Percentiles rank a stretch among this genome's conserved stretches.
Conservation (phyloP, 2,797 vertebrate species). For the Ptychobarbus kaznakovi region DNA sequence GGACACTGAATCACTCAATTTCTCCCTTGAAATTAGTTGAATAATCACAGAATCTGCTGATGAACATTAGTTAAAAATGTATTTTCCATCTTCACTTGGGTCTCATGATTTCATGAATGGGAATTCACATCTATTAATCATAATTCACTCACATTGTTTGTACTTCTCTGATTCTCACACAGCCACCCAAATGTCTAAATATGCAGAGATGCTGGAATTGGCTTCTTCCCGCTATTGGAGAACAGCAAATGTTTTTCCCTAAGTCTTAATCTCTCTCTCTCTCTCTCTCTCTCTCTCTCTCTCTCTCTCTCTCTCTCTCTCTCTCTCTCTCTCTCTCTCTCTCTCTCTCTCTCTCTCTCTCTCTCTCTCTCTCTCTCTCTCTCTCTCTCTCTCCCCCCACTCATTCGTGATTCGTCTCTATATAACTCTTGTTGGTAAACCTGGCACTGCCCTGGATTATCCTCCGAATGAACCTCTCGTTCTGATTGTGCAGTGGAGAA, state of each 20-base stretch:
- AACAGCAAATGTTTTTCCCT: slow-evolving; percentile 16
- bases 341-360: slow-evolving; percentile 11
- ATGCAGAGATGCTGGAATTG: slow-evolving; percentile 69
- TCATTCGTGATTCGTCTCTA: slow-evolving; percentile 7
- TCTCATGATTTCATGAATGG: background rate
- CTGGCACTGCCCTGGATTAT: slow-evolving; percentile 73
- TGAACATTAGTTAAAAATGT: too few species aligned
- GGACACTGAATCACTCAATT: background rate
- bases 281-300: slow-evolving; percentile 6
- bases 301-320: slow-evolving; percentile 13
- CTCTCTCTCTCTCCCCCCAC: background rate
- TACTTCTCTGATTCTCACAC: slow-evolving; percentile 68
- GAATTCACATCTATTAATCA: slow-evolving; percentile 20
- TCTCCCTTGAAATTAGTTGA: background rate
- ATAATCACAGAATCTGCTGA: slow-evolving; percentile 9
- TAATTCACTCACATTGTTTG: slow-evolving; percentile 42
- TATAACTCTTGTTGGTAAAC: slow-evolving; percentile 59
- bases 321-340: slow-evolving; percentile 12
- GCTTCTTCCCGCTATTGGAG: slow-evolving; percentile 41
- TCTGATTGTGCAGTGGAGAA: slow-evolving; percentile 69
- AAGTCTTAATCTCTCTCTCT: slow-evolving; percentile 10
- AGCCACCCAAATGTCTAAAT: slow-evolving; percentile 73
- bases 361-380: slow-evolving; percentile 16
- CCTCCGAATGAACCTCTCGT: slow-evolving; percentile 75
- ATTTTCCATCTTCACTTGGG: background rate